A percentile compares a stretch with the other conserved stretches of the same genome.
phyloP scores from a whole-genome alignment of 2,888 invertebrate genomes.

The Brachyptera risi region DNA sequence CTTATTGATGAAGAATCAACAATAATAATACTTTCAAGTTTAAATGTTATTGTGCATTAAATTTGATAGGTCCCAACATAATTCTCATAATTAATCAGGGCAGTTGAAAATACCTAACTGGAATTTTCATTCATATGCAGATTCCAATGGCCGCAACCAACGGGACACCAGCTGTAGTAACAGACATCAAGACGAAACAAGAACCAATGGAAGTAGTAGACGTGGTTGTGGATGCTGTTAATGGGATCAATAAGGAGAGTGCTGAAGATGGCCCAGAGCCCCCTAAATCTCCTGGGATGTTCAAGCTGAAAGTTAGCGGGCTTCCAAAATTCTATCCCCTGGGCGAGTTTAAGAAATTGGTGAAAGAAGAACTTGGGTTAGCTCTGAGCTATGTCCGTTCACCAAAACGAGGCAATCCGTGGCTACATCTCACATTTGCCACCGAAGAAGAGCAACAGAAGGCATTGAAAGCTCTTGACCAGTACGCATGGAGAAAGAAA shows the following conservation, averaged over 20 bases:
- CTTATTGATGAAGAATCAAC: no score
- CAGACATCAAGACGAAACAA: neutral
- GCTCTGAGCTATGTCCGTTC: conserved; percentile 47
- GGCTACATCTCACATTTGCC: conserved; percentile 40
- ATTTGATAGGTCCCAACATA: no score
- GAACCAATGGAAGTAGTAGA: no score
- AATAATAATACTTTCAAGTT: no score
- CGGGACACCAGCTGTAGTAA: no score
- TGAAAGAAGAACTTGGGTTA: conserved; percentile 41
- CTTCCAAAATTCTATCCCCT: conserved; percentile 47
- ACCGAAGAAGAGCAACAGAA: conserved; percentile 45
- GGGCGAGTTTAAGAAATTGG: conserved; percentile 46
- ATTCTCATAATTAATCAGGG: no score
- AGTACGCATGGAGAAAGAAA: conserved; percentile 40
- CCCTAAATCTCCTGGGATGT: conserved; percentile 37
- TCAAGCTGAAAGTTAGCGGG: conserved; percentile 47
- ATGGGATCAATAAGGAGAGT: neutral
- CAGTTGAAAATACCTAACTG: no score
- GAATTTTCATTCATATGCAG: no score
- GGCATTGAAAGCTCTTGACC: conserved; percentile 42
- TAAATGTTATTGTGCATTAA: no score
- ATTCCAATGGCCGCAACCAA: no score
- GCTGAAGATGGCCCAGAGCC: conserved; percentile 13
- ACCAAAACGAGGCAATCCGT: conserved; percentile 38
- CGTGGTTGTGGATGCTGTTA: conserved; percentile 5